Percentiles rank a stretch among this genome's conserved stretches.
Evolutionary conservation across 2,797 vertebrate species (phyloP).

Genomic region (Sebastes steindachneri): DNA sequence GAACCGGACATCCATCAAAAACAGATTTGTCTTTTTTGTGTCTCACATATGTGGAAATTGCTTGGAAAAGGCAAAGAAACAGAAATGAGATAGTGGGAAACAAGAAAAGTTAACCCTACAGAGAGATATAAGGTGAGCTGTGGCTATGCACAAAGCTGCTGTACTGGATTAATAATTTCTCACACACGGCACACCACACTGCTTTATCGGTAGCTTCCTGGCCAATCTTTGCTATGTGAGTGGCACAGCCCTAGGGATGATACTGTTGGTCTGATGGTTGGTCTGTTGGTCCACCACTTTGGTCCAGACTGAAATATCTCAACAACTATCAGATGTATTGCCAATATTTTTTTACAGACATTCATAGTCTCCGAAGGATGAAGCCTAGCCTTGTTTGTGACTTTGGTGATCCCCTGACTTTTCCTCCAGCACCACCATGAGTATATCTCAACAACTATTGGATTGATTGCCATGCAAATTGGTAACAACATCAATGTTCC

Average conservation of each 20-base stretch:
- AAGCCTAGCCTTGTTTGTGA: neutral
- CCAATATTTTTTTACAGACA: neutral
- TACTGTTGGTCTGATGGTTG: neutral
- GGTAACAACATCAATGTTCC: neutral
- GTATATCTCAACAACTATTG: neutral
- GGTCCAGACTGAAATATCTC: neutral
- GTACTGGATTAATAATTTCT: neutral
- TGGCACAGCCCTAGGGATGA: neutral
- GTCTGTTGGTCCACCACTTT: neutral
- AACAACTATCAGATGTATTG: neutral
- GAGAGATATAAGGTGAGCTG: neutral
- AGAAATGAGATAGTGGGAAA: neutral
- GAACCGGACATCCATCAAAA: neutral
- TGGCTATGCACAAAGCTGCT: neutral
- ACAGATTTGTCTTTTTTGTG: neutral
- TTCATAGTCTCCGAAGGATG: neutral
- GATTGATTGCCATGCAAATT: neutral
- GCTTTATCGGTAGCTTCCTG: neutral
- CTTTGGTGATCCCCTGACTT: neutral
- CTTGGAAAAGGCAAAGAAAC: neutral
- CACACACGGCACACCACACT: neutral
- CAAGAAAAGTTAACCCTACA: neutral
- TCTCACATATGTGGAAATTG: neutral
- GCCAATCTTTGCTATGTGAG: neutral
- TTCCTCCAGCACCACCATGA: neutral